A percentile compares a stretch with the other conserved stretches of the same genome.
phyloP scores from a whole-genome alignment of 2,888 invertebrate species.

The Drosophila sordidula region DNA sequence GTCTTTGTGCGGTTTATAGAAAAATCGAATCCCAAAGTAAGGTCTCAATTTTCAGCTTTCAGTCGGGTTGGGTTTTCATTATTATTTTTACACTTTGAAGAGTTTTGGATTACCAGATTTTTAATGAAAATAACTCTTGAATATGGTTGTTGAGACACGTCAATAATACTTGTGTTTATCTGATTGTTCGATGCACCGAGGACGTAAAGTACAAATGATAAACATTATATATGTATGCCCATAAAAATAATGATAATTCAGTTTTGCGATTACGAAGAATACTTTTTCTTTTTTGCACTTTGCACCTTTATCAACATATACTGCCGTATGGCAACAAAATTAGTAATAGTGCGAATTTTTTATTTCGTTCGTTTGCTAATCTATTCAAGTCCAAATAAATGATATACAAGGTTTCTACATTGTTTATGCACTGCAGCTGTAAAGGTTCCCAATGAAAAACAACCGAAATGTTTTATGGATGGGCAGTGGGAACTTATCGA shows the following conservation, averaged over 20 bases:
- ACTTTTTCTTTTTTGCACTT: conserved; percentile 47
- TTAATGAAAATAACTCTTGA: conserved; percentile 13
- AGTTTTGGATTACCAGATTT: conserved; percentile 39
- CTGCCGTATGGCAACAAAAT: conserved; percentile 28
- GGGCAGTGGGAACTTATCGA: conserved; percentile 50
- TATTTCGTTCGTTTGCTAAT: conserved; percentile 19
- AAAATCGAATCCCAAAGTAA: conserved; percentile 32
- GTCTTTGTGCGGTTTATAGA: conserved; percentile 34
- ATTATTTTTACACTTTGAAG: conserved; percentile 12
- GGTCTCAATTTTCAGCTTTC: conserved; percentile 36
- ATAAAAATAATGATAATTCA: conserved; percentile 37
- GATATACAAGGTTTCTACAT: conserved; percentile 1
- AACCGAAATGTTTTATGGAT: conserved; percentile 8
- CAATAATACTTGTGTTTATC: conserved; percentile 32
- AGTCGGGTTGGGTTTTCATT: not conserved
- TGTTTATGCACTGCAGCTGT: conserved; percentile 25
- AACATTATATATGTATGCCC: conserved; percentile 8
- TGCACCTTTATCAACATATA: conserved; percentile 43
- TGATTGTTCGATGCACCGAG: conserved; percentile 21
- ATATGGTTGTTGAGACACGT: conserved; percentile 10
- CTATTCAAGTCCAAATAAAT: conserved; percentile 6
- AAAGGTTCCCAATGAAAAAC: conserved; percentile 33
- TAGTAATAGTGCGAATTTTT: conserved; percentile 6
- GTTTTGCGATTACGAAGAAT: conserved; percentile 41
- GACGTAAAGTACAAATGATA: conserved; percentile 6